Evolutionary conservation across 2,113 vertebrate species (phyloP), one percentile per base, ranked within the genome.

Genomic region (Notarius lentiginosus): DNA sequence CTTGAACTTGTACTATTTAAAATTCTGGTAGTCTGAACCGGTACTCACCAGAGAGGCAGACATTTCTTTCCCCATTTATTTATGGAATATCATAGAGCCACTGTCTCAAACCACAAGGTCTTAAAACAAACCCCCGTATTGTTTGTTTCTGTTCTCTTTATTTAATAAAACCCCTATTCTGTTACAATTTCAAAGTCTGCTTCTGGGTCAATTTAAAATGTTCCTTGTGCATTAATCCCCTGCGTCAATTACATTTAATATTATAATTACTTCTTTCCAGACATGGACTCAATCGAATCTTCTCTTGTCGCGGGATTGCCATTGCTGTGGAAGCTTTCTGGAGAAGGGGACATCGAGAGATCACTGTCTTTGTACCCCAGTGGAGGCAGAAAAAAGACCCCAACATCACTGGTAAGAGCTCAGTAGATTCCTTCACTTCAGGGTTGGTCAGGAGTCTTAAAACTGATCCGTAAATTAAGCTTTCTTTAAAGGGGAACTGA

Each of bases 281-380:
- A n/a, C 98, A 99, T 7, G 98, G 98, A 49, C 95, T 98, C 22
- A 95, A 97, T 88, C 96, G 95, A 30, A 96, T 99, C 92, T 99
- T 99, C 88, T 99, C 98, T 55, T 99, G 98, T 83, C 97, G 98
- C 77, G 98, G 98, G 79, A 99, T 99, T 83, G 98, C 98, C 7
- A 96, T 99, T 85, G 97, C 98, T 0, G 98, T 99, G 81, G 97
- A 99, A 61, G 97, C 96, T 9, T 99, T 99, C 70, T 99, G 98
- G 98, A 97, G 94, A 84, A 95, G 95, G 85, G 98, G 98, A 76
- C 98, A 99, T 95, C 93, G 98, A 89, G 96, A 97, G 83, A 99
- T 99, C 91, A 99, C 98, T 0, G 98, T 98, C 0, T 99, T 99
- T 9, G 98, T 99, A 66, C 98, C 98, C 0, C 98, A 99, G 91